These are phyloP conservation scores for Drosophila sulfurigaster DNA, from an alignment of 1,140 invertebrate genomes.

Conservation along the genomic window DNA sequence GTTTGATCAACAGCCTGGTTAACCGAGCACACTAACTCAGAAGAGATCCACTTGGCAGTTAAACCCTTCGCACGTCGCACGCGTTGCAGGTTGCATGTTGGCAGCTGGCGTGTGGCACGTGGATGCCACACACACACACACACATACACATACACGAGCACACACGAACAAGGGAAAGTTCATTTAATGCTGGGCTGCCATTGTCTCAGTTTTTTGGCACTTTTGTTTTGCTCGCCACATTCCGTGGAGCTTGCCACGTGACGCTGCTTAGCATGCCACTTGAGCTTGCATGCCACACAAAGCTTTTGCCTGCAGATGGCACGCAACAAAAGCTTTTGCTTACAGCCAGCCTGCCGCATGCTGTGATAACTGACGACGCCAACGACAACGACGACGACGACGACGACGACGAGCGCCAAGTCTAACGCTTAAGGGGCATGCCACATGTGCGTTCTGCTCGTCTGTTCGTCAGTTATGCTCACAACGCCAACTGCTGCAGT, in stretches of 20 bases:
- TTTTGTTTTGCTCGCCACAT: slow-evolving; percentile 73
- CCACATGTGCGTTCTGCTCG: slow-evolving; percentile 49
- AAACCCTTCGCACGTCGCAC: too few species aligned
- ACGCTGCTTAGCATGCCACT: neutral
- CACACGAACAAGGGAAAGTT: slow-evolving; percentile 1
- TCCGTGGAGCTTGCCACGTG: slow-evolving; percentile 55
- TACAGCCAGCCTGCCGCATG: slow-evolving; percentile 46
- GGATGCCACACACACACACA: neutral
- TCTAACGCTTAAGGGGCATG: slow-evolving; percentile 1
- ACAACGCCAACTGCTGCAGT: slow-evolving; percentile 75
- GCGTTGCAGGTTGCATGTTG: slow-evolving; percentile 8
- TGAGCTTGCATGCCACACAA: slow-evolving; percentile 71
- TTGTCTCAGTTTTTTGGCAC: slow-evolving; percentile 22
- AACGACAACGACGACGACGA: too few species aligned
- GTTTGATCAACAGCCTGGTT: slow-evolving; percentile 23
- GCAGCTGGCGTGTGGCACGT: neutral
- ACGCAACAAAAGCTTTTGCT: slow-evolving; percentile 49
- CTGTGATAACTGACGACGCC: slow-evolving; percentile 47
- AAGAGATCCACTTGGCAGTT: neutral
- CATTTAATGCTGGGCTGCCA: neutral
- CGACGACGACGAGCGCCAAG: neutral
- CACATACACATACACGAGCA: too few species aligned
- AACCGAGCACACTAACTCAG: neutral
- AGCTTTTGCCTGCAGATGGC: slow-evolving; percentile 61
- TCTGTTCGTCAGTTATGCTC: slow-evolving; percentile 65